phyloP scores from a whole-genome alignment of 1,140 invertebrate genomes.

The Drosophila tani region DNA sequence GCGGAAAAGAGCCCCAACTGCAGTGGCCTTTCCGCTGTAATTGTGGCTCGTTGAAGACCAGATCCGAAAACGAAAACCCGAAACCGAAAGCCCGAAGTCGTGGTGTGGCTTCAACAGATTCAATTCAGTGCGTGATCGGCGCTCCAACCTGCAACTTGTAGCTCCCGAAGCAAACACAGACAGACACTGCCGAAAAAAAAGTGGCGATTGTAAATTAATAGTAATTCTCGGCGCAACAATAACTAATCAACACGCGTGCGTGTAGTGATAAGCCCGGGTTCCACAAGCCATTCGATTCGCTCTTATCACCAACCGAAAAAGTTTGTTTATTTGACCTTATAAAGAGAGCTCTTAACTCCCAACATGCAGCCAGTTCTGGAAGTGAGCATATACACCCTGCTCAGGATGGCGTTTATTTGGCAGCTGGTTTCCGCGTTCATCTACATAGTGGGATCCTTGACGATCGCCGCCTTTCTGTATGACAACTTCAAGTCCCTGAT shows the following conservation, averaged over 20 bases:
- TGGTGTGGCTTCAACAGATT: conserved; percentile 18
- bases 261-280: conserved; percentile 35
- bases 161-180: conserved; percentile 23
- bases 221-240: conserved; percentile 4
- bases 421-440: conserved; percentile 62
- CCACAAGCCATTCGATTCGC: conserved; percentile 14
- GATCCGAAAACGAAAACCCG: conserved; percentile 35
- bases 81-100: conserved; percentile 27
- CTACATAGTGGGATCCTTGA: conserved; percentile 84
- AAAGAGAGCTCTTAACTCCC: conserved; percentile 33
- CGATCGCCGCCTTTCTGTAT: conserved; percentile 82
- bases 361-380: conserved; percentile 68
- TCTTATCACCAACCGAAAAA: conserved; percentile 29
- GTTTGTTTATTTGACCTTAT: conserved; percentile 11
- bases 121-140: conserved; percentile 73
- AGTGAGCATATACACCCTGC: conserved; percentile 67
- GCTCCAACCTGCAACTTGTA: conserved; percentile 68
- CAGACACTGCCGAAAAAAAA: conserved; percentile 26
- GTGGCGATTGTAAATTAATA: conserved; percentile 16
- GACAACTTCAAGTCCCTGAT: conserved; percentile 86
- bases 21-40: conserved; percentile 46
- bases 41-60: conserved; percentile 45
- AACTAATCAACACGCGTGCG: conserved; percentile 21
- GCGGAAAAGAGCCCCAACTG: conserved; percentile 39
- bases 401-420: conserved; percentile 77